Conservation (phyloP, 2,888 invertebrate genomes). For the Lutraria lutraria region DNA sequence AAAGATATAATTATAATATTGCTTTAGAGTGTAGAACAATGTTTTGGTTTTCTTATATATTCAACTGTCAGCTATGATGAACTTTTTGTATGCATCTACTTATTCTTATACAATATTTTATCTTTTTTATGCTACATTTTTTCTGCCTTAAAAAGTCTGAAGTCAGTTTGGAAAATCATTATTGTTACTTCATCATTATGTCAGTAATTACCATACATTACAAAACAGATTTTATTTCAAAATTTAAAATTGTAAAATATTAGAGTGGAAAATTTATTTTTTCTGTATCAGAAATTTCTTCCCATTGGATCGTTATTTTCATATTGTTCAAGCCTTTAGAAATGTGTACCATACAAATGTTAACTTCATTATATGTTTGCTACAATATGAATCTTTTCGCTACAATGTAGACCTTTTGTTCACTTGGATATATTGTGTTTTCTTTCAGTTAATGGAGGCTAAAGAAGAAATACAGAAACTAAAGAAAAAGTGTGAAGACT, state of each 20-base stretch:
- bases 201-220: too few relatives aligned
- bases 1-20: too few relatives aligned
- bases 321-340: too few relatives aligned
- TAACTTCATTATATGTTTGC: too few relatives aligned
- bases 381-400: background rate
- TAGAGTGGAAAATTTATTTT: too few relatives aligned
- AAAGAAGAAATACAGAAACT: conserved; percentile 92
- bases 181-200: too few relatives aligned
- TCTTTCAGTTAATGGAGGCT: conserved; percentile 84
- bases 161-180: too few relatives aligned
- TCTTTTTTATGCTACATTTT: background rate
- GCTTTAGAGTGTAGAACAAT: background rate
- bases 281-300: too few relatives aligned
- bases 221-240: too few relatives aligned
- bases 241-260: too few relatives aligned
- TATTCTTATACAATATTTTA: background rate
- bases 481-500: conserved; percentile 91
- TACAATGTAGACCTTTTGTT: conserved; percentile 4
- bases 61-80: background rate
- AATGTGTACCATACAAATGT: too few relatives aligned
- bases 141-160: background rate
- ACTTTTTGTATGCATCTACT: background rate
- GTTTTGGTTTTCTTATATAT: background rate
- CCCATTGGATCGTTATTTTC: too few relatives aligned
- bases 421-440: background rate